phyloP scores from a whole-genome alignment of 2,113 vertebrate species.

The Otocyon megalotis region DNA sequence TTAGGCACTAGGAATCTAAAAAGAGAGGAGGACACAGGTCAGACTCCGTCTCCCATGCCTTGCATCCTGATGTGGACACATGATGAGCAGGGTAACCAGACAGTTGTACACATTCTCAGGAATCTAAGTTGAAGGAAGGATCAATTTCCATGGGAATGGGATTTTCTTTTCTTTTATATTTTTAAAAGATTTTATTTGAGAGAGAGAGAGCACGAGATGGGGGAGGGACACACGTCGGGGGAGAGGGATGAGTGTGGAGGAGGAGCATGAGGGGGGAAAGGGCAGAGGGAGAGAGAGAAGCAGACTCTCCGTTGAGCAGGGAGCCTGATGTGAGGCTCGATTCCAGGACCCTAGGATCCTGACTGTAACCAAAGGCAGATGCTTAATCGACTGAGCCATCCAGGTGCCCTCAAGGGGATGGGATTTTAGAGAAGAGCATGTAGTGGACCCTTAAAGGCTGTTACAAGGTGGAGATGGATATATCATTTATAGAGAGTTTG shows the following conservation, averaged over 20 bases:
- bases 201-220: not conserved
- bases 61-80: not conserved
- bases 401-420: rapidly evolving
- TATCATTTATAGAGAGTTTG: not conserved
- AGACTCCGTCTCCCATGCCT: not conserved
- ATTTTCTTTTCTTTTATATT: not conserved
- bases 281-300: not conserved
- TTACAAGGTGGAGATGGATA: not conserved
- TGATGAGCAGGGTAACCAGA: not conserved
- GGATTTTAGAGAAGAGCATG: not conserved
- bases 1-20: not conserved
- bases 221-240: too few relatives aligned
- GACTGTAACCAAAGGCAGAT: not conserved
- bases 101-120: not conserved
- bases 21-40: not conserved
- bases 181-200: not conserved
- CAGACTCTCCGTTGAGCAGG: not conserved
- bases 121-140: not conserved
- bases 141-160: not conserved
- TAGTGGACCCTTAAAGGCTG: not conserved
- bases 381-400: not conserved
- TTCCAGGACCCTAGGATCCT: not conserved
- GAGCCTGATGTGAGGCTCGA: not conserved
- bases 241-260: not conserved
- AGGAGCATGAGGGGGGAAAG: not conserved